Conservation (phyloP, 2,888 invertebrate species). For the Meandrusa payeni region DNA sequence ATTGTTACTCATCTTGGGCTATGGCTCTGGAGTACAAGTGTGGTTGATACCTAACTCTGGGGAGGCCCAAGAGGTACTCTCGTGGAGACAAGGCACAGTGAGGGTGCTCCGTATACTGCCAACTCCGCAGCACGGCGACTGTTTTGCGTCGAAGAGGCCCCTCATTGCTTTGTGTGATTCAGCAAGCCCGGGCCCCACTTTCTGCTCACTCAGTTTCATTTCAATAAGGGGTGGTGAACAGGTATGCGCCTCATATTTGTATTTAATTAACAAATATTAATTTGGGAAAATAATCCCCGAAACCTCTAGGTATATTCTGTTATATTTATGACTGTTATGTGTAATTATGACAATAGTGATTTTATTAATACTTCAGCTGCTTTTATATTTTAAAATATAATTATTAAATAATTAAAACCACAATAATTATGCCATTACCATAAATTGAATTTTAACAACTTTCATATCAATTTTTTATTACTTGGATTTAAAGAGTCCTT, state of each 20-base stretch:
- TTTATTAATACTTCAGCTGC: no score
- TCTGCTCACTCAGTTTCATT: constrained; percentile 90
- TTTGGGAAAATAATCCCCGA: no score
- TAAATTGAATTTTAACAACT: no score
- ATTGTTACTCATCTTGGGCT: constrained; percentile 89
- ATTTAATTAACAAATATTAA: no score
- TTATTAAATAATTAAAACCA: no score
- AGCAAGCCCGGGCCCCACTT: constrained; percentile 87
- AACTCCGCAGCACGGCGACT: constrained; percentile 87
- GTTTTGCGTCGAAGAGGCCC: constrained; percentile 90
- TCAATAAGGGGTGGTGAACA: constrained; percentile 91
- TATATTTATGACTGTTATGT: no score
- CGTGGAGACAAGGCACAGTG: constrained; percentile 95
- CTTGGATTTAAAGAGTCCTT: no score
- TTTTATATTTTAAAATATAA: no score
- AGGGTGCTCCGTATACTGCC: constrained; percentile 91
- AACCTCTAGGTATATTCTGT: no score
- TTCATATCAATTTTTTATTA: no score
- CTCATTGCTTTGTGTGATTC: constrained; percentile 95
- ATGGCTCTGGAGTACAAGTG: constrained; percentile 82
- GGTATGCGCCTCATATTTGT: constrained; percentile 51
- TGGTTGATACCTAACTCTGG: constrained; percentile 94
- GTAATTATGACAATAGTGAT: no score
- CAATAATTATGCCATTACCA: no score
- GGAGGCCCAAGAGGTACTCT: constrained; percentile 96